Conservation (phyloP, 2,113 vertebrate genomes). For the Peromyscus californicus region DNA sequence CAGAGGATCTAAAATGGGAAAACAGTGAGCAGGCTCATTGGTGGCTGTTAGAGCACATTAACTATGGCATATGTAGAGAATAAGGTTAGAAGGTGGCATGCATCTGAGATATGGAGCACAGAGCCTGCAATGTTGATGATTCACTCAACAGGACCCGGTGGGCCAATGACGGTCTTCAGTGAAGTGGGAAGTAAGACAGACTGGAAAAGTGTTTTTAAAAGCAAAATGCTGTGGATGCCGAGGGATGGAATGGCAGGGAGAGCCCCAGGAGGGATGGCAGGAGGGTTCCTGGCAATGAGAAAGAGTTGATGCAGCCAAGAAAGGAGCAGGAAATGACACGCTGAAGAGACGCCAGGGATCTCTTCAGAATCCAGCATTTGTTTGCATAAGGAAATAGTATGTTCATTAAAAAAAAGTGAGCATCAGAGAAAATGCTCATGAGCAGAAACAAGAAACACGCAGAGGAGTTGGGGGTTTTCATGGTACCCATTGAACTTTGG, state of each 20-base stretch:
- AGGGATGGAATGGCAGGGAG: neutral
- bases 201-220: neutral
- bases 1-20: neutral
- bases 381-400: neutral
- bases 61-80: neutral
- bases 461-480: neutral
- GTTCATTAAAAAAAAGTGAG: neutral
- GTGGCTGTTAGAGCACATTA: neutral
- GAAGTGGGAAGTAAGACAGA: neutral
- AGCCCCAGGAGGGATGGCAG: neutral
- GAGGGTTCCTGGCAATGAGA: neutral
- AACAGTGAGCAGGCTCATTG: neutral
- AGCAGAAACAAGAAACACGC: neutral
- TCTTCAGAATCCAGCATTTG: neutral
- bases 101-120: neutral
- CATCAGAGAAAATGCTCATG: neutral
- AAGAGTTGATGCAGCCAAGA: neutral
- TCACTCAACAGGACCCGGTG: neutral
- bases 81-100: neutral
- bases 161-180: neutral
- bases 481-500: neutral
- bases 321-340: neutral
- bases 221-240: neutral
- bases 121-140: neutral
- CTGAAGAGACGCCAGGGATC: neutral